Conservation (phyloP, 2,113 vertebrate genomes). For the Tupaia chinensis region DNA sequence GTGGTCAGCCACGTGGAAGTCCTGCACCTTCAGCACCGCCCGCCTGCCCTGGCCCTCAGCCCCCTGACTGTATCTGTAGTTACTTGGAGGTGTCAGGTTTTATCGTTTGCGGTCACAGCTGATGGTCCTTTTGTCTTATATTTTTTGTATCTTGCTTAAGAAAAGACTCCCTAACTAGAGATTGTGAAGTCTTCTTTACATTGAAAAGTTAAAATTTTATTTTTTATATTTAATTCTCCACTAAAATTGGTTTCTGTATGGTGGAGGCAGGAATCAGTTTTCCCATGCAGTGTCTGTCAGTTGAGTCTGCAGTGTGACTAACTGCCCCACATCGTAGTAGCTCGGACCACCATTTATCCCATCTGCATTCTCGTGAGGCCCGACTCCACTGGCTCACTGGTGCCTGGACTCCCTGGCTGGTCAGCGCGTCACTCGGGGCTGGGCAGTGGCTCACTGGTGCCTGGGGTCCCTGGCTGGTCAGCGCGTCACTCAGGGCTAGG, state of each 20-base stretch:
- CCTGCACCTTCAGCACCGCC: too few species aligned
- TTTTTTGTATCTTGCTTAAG: neutral
- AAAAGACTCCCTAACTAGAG: neutral
- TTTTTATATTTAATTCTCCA: constrained; percentile 17
- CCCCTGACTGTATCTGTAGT: neutral
- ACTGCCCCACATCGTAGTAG: neutral
- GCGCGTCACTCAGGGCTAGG: neutral
- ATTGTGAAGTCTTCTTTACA: neutral
- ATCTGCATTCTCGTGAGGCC: neutral
- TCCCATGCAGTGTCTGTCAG: neutral
- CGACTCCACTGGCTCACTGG: neutral
- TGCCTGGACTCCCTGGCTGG: neutral
- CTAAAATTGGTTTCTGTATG: neutral
- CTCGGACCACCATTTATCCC: neutral
- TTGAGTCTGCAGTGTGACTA: neutral
- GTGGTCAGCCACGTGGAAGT: too few species aligned
- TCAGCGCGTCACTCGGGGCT: neutral
- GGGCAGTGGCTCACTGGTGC: neutral
- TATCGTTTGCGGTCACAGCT: neutral
- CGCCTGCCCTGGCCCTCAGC: too few species aligned
- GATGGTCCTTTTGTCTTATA: neutral
- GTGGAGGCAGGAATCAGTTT: neutral
- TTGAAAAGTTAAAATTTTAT: constrained; percentile 9
- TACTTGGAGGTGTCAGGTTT: neutral
- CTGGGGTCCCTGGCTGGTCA: neutral